phyloP scores from a whole-genome alignment of 2,113 vertebrate species.

The Guaruba guarouba region DNA sequence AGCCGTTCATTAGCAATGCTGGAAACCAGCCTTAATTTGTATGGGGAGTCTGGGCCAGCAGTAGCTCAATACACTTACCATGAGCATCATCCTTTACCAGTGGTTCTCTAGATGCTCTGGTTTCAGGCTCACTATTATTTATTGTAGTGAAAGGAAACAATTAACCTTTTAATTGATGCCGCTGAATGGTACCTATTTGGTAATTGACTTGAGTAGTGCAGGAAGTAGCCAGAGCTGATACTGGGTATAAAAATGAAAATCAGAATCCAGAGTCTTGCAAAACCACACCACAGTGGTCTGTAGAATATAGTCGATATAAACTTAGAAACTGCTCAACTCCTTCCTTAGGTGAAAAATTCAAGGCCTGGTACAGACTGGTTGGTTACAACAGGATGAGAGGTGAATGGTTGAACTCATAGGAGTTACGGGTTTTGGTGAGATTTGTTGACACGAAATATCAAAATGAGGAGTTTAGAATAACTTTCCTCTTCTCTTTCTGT shows the following conservation, averaged over 20 bases:
- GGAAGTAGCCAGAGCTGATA: background rate
- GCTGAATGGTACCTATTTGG: background rate
- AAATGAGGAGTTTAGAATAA: background rate
- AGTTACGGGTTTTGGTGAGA: background rate
- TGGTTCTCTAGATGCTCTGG: background rate
- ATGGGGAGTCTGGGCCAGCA: conserved; percentile 13
- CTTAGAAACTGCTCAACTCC: background rate
- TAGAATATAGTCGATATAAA: background rate
- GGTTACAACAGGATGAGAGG: background rate
- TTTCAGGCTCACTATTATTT: background rate
- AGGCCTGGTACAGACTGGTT: background rate
- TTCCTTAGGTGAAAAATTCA: background rate
- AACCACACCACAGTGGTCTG: background rate
- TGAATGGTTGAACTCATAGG: background rate
- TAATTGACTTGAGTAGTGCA: background rate
- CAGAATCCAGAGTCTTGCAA: background rate
- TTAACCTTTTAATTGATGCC: background rate
- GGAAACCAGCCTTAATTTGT: conserved; percentile 50
- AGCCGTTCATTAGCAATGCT: conserved; percentile 50
- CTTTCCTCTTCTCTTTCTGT: background rate
- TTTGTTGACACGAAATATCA: background rate
- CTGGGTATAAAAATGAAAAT: background rate
- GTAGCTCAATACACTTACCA: background rate
- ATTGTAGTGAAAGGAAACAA: background rate
- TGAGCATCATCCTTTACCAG: background rate